Evolutionary conservation across 2,888 invertebrate species (phyloP).

Genomic region (Busseola fusca): DNA sequence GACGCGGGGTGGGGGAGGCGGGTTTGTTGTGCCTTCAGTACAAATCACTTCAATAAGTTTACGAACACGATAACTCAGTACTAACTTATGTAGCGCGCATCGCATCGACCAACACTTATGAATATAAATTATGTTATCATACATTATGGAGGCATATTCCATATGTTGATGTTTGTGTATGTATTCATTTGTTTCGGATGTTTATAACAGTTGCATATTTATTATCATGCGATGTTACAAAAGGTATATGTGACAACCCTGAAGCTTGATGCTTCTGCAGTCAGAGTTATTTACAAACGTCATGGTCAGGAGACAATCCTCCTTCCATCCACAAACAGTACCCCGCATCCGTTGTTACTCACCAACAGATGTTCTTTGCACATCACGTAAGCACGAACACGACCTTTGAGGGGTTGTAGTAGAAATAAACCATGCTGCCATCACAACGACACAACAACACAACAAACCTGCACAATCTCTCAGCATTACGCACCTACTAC

Average conservation of each 20-base stretch:
- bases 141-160: constrained; percentile 15
- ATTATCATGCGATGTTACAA: background rate
- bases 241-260: too few species aligned
- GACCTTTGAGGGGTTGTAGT: background rate
- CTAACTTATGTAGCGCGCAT: constrained; percentile 49
- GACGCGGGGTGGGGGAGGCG: background rate
- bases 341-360: background rate
- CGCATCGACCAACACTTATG: constrained; percentile 14
- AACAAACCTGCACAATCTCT: constrained; percentile 46
- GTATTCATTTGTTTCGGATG: constrained; percentile 6
- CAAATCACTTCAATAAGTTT: constrained; percentile 59
- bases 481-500: constrained; percentile 15
- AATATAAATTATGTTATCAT: constrained; percentile 44
- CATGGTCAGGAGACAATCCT: too few species aligned
- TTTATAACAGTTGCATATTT: constrained; percentile 8
- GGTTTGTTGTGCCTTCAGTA: constrained; percentile 29
- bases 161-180: constrained; percentile 20
- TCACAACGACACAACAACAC: constrained; percentile 29
- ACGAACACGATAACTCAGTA: constrained; percentile 56
- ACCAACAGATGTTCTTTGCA: too few species aligned
- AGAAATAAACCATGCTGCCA: constrained; percentile 1
- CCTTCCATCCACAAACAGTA: background rate
- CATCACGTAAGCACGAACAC: too few species aligned
- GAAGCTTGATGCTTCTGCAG: background rate
- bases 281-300: background rate